Evolutionary conservation across 2,888 invertebrate species (phyloP).

Genomic region (Dasypogon diadema): DNA sequence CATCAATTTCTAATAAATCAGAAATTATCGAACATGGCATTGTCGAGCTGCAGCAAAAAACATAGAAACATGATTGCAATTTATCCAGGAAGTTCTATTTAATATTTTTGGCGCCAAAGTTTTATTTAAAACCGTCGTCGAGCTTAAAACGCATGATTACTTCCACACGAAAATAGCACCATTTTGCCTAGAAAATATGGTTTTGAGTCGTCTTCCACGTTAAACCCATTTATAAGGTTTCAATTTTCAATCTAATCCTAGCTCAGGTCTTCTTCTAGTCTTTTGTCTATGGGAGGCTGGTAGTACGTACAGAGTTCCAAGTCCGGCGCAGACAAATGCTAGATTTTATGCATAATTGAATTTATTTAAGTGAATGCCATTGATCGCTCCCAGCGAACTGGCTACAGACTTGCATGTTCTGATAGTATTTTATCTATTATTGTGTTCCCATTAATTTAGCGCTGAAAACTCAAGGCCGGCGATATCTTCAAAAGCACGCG

Average conservation of each 20-base stretch:
- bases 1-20: conserved; percentile 20
- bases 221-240: conserved; percentile 15
- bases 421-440: background rate
- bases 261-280: background rate
- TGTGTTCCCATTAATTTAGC: background rate
- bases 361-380: background rate
- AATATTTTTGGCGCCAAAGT: conserved; percentile 22
- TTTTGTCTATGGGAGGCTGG: background rate
- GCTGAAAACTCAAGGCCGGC: background rate
- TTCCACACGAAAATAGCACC: no score
- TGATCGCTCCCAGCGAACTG: background rate
- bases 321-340: background rate
- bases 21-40: background rate
- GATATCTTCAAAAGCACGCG: conserved; percentile 1
- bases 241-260: conserved; percentile 45
- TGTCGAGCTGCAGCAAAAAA: background rate
- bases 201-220: background rate
- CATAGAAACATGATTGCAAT: background rate
- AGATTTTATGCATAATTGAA: conserved; percentile 4
- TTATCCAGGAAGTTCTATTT: conserved; percentile 9
- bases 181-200: no score
- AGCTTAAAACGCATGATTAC: no score
- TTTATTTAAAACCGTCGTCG: no score
- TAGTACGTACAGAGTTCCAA: background rate
- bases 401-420: background rate